phyloP scores from a whole-genome alignment of 2,797 vertebrate species.

The Trachops cirrhosus region DNA sequence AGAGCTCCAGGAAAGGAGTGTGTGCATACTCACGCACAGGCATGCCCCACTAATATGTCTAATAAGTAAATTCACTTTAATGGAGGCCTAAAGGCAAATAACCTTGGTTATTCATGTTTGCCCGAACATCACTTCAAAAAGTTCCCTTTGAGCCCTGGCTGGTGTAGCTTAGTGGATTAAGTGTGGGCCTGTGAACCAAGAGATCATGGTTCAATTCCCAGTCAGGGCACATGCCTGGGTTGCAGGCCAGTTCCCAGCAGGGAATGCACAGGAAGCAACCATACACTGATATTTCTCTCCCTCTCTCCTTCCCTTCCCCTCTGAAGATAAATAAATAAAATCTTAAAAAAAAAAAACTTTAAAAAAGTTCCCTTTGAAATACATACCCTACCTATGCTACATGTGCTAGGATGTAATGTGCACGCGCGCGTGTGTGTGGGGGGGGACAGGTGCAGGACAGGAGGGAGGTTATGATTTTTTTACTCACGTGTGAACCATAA shows the following conservation, averaged over 20 bases:
- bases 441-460: fast-evolving
- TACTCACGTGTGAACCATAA: conserved; percentile 95
- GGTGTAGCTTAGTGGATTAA: too few relatives aligned
- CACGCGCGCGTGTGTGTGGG: fast-evolving
- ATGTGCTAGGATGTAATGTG: background rate
- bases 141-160: background rate
- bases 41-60: background rate
- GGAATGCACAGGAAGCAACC: too few relatives aligned
- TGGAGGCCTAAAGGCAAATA: background rate
- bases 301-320: too few relatives aligned
- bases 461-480: background rate
- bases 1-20: background rate
- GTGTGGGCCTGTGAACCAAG: too few relatives aligned
- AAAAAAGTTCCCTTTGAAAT: background rate
- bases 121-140: background rate
- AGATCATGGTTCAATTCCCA: too few relatives aligned
- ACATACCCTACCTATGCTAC: background rate
- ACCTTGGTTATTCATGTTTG: background rate
- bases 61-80: background rate
- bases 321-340: too few relatives aligned
- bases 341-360: too few relatives aligned
- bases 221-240: too few relatives aligned
- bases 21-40: background rate
- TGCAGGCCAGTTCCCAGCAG: too few relatives aligned
- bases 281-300: too few relatives aligned